Base-by-base conservation (phyloP, 1,140 invertebrate species). In the Mycetomoellerius zeteki region DNA sequence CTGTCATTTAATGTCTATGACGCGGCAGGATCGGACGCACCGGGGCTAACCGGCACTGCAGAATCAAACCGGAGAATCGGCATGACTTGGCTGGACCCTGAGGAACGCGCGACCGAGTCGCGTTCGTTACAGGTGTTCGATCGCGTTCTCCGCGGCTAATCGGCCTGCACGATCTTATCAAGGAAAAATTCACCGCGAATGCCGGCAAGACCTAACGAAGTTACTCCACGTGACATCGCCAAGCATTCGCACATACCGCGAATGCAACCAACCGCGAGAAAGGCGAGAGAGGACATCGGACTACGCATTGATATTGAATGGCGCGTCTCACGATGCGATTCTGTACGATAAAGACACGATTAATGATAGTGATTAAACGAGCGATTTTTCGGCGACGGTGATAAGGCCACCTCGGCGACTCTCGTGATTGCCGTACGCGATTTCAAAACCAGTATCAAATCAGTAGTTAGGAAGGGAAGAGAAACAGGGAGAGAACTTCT, bases 71-170 rank as follows among this genome's bases (percentile, higher is more conserved):
- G 67, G 24, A 19, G 73, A 37, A 86, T 50, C 56, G 87, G 76
- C 56, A 73, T 60, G 75, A 54, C 69, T 72, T 84, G 85, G 62
- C 52, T 71, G 56, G 56, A 71, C 67, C 54, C 60, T 50, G 62
- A 71, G 76, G 62, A 89, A 89, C 84, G 84, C 84, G 76, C 77
- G 81, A 86, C 75, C 52, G 71, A 86, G 76, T 75, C 84, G 81
- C 85, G 88, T 89, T 87, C 76, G 89, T 90, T 90, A 89, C 88
- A 90, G 88, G 88, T 89, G 88, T 82, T 87, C 89, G 88, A 85
- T 50, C 88, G 69, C 88, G 80, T 89, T 89, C 86, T 56, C 62
- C 75, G 56, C 76, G 67, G 80, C 86, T 90, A 90, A 90, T 89
- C 88, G 81, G 88, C 88, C 50, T 43, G 43, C 73, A 67, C 76